phyloP scores from a whole-genome alignment of 2,888 invertebrate genomes.

The Calephelis perditalis region DNA sequence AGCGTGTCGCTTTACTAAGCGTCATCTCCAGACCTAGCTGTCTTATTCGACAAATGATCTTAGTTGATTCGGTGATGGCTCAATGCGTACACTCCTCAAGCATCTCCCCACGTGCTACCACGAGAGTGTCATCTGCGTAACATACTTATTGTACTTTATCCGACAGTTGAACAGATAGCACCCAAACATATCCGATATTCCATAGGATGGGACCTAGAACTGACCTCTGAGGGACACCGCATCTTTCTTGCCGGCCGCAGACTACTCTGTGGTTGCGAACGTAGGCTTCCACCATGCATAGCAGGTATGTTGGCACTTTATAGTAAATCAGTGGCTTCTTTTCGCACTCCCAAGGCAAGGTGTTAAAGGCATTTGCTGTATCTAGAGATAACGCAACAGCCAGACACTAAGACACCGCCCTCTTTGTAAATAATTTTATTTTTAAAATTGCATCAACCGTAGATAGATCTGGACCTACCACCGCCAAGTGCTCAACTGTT shows the following conservation, averaged over 20 bases:
- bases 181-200: neutral
- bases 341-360: neutral
- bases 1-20: neutral
- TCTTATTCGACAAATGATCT: conserved; percentile 10
- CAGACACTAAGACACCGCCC: too few species aligned
- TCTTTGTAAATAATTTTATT: too few species aligned
- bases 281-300: neutral
- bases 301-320: neutral
- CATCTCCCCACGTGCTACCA: neutral
- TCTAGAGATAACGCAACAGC: too few species aligned
- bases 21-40: conserved; percentile 8
- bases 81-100: conserved; percentile 7
- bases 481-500: too few species aligned
- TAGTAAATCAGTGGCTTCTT: neutral
- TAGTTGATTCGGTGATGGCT: conserved; percentile 16
- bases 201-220: neutral
- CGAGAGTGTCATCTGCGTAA: conserved; percentile 2
- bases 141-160: neutral
- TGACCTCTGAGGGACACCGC: neutral
- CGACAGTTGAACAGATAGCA: neutral
- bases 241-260: neutral
- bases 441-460: too few species aligned
- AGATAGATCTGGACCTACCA: too few species aligned
- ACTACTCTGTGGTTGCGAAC: neutral
- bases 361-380: neutral